Base-by-base conservation (phyloP, 2,888 invertebrate species). In the Acanthococcus lagerstroemiae region DNA sequence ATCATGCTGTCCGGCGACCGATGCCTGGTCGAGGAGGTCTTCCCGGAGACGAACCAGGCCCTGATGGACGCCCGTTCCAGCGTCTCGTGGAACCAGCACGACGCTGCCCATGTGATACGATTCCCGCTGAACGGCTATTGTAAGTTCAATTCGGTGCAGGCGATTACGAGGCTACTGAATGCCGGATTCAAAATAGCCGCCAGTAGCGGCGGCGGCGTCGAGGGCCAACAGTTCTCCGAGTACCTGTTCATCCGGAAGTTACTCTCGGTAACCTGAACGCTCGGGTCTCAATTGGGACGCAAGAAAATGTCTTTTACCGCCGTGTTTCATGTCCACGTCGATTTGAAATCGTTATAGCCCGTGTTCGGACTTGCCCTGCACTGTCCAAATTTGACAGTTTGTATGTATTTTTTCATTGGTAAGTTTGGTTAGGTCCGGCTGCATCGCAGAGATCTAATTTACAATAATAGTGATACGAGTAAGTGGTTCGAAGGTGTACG, bases 171-270 rank as follows among this genome's bases (percentile, higher is more conserved):
- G 74, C 67, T 72, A 27, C 68, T 72, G 54, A 89, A 89, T 74
- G 82, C 85, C 69, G 86, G 86, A 60, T 91, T 90, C 76, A 81
- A 81, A 70, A 82, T 91, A 67, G 85, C 85, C 57, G 90, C 90
- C 25, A 88, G 90, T 74, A 89, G 87, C 72, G 90, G 90, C 0
- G 90, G 90, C 21, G 90, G 90, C 3, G 90, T 90, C 44, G 90
- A 91, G 74, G 89, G 90, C 4, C 90, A 90, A 74, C 90, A 90
- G 77, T 91, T 90, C 78, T 89, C 89, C 73, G 91, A 91, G 78
- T 91, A 90, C 78, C 80, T 91, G 73, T 86, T 91, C 76, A 84
- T 87, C 68, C 80, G 88, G 71, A 78, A 79, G 70, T 73, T 74
- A 22, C 44, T 63, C 22, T 63, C 63, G 27, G 63, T 63, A 27